Evolutionary conservation across 2,113 vertebrate species (phyloP).

Genomic region (Ptilorrhoa leucosticta): DNA sequence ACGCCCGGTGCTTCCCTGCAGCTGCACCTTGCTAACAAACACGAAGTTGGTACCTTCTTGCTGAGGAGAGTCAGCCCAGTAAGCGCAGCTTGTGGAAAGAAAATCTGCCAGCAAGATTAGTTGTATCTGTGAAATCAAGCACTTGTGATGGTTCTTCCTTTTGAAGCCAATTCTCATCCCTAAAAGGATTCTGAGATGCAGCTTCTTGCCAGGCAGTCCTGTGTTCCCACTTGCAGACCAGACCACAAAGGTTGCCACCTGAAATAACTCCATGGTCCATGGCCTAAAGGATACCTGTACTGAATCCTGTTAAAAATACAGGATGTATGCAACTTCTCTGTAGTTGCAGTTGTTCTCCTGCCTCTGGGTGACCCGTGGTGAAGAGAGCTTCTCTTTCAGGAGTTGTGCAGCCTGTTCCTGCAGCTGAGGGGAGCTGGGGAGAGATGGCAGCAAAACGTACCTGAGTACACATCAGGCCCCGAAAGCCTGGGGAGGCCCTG

Average conservation of each 20-base stretch:
- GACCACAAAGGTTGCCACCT: background rate
- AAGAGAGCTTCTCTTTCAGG: background rate
- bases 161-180: background rate
- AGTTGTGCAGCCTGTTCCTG: background rate
- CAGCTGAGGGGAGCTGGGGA: background rate
- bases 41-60: background rate
- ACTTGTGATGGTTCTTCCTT: background rate
- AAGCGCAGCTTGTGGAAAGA: background rate
- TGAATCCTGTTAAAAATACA: background rate
- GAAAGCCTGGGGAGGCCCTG: background rate
- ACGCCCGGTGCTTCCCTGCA: background rate
- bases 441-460: background rate
- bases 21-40: background rate
- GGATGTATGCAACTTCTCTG: background rate
- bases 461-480: accelerated
- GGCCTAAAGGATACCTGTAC: background rate
- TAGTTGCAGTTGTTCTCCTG: background rate
- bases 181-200: background rate
- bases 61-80: background rate
- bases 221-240: background rate
- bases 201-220: background rate
- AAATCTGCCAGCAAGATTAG: background rate
- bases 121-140: background rate
- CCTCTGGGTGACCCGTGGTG: background rate
- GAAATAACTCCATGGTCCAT: accelerated